phyloP scores from a whole-genome alignment of 2,797 vertebrate species.

The Typhlichthys eigenmanni region DNA sequence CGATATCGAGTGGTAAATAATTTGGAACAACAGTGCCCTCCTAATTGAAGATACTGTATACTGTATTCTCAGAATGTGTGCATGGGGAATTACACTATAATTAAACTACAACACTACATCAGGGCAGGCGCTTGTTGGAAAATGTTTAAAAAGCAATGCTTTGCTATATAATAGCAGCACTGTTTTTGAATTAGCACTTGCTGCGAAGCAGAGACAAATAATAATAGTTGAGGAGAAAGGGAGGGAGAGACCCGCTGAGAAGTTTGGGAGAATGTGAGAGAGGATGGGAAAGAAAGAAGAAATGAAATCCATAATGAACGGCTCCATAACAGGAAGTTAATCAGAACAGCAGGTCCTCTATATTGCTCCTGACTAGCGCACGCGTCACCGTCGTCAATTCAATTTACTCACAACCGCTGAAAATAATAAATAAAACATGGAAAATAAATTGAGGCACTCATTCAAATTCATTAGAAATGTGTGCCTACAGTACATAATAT shows the following conservation, averaged over 20 bases:
- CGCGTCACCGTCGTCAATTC: slow-evolving; percentile 76
- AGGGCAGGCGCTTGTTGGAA: background rate
- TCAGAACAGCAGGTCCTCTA: slow-evolving; percentile 80
- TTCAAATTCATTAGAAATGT: slow-evolving; percentile 83
- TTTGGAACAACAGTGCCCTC: slow-evolving; percentile 9
- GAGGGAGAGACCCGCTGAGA: slow-evolving; percentile 55
- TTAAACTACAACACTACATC: slow-evolving; percentile 22
- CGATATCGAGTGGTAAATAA: slow-evolving; percentile 26
- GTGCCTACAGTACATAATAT: slow-evolving; percentile 73
- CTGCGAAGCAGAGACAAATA: slow-evolving; percentile 38
- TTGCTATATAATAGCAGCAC: slow-evolving; percentile 46
- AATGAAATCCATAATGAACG: slow-evolving; percentile 82
- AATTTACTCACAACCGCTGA: slow-evolving; percentile 78
- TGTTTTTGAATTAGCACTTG: slow-evolving; percentile 56
- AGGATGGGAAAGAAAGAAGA: slow-evolving; percentile 65
- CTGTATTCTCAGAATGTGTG: slow-evolving; percentile 5
- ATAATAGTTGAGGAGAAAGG: slow-evolving; percentile 33
- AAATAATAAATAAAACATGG: slow-evolving; percentile 85
- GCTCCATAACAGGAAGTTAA: slow-evolving; percentile 80
- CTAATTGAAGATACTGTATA: slow-evolving; percentile 4
- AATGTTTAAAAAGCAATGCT: slow-evolving; percentile 2
- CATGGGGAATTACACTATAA: slow-evolving; percentile 16
- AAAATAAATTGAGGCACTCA: slow-evolving; percentile 84
- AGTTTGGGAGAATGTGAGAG: slow-evolving; percentile 58
- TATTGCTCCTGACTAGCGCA: slow-evolving; percentile 81